phyloP scores from a whole-genome alignment of 1,140 invertebrate species.

The Ips nitidus region DNA sequence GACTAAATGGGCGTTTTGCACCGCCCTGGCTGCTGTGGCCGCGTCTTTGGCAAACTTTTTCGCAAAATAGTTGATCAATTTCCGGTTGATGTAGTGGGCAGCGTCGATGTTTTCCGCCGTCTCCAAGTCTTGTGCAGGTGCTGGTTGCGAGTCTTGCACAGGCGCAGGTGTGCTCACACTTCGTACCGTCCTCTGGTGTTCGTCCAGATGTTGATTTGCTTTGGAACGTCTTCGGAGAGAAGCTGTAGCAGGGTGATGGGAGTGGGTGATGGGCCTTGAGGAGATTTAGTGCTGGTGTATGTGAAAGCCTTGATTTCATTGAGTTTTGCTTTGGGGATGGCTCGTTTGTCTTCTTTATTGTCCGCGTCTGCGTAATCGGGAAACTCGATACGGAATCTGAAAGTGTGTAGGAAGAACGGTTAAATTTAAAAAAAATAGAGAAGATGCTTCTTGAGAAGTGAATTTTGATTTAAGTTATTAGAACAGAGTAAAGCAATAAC shows the following conservation, averaged over 20 bases:
- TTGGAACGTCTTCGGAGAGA: slow-evolving; percentile 26
- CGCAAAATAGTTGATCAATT: slow-evolving; percentile 20
- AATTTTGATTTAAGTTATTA: too few species aligned
- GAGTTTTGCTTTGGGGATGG: not conserved
- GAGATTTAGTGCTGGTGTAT: slow-evolving; percentile 18
- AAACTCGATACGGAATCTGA: slow-evolving; percentile 31
- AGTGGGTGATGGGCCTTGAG: slow-evolving; percentile 10
- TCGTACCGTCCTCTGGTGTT: slow-evolving; percentile 35
- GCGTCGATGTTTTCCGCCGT: slow-evolving; percentile 16
- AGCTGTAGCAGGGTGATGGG: slow-evolving; percentile 16
- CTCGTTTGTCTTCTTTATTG: slow-evolving; percentile 27
- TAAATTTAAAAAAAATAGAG: not conserved
- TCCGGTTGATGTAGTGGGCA: slow-evolving; percentile 13
- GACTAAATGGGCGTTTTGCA: slow-evolving; percentile 27
- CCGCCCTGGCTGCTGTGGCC: slow-evolving; percentile 1
- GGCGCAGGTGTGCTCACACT: slow-evolving; percentile 19
- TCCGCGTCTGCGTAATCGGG: slow-evolving; percentile 36
- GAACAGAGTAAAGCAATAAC: too few species aligned
- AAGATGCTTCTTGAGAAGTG: too few species aligned
- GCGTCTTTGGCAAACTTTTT: slow-evolving; percentile 29
- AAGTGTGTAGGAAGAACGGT: not conserved
- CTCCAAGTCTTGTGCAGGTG: slow-evolving; percentile 10
- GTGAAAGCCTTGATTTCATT: not conserved
- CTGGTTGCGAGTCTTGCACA: not conserved
- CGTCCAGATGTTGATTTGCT: slow-evolving; percentile 22